A percentile compares a stretch with the other conserved stretches of the same genome.
Evolutionary conservation across 1,140 invertebrate species (phyloP).

Genomic region (Trichonephila clavata): DNA sequence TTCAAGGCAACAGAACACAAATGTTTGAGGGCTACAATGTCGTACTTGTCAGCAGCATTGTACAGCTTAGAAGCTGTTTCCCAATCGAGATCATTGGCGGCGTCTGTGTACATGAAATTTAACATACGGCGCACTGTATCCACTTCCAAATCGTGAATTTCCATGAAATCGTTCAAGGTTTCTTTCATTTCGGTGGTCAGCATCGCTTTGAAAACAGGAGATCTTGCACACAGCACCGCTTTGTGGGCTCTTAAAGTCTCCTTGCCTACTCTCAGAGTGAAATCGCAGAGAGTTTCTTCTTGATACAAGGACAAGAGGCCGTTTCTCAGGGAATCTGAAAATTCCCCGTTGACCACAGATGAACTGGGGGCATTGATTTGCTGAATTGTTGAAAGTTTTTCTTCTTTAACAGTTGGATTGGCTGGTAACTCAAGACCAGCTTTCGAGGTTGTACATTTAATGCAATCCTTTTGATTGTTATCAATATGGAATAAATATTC

Average conservation of each 20-base stretch:
- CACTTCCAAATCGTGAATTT: not conserved
- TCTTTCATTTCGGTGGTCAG: not conserved
- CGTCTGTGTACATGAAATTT: not conserved
- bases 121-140: not conserved
- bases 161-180: not conserved
- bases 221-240: not conserved
- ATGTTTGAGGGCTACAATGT: not conserved
- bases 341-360: not conserved
- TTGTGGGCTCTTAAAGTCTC: not conserved
- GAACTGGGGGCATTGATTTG: no score
- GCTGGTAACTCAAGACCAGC: not conserved
- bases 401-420: not conserved
- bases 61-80: not conserved
- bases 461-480: no score
- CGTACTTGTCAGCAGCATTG: not conserved
- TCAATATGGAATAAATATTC: no score
- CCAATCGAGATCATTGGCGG: not conserved
- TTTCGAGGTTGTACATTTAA: not conserved
- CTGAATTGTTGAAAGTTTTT: no score
- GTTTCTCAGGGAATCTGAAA: not conserved
- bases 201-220: conserved; percentile 21
- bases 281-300: conserved; percentile 23
- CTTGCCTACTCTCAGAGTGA: not conserved
- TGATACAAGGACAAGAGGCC: not conserved
- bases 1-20: not conserved